These are phyloP conservation scores for Solenopsis fugax DNA, from an alignment of 1,140 invertebrate genomes.

Conservation along the genomic window DNA sequence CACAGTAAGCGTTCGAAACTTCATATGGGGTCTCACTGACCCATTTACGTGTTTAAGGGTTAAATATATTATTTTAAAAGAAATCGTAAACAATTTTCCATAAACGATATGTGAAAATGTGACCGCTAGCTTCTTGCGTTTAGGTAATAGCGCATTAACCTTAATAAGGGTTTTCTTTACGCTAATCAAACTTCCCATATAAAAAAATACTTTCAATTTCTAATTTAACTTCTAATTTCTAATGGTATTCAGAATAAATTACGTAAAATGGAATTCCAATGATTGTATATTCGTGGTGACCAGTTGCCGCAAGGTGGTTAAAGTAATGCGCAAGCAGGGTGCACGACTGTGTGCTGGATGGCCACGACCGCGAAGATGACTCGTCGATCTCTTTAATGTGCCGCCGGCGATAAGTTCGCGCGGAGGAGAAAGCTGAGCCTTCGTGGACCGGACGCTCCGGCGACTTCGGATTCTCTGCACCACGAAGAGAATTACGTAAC, in stretches of 20 bases:
- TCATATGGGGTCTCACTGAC: too few species aligned
- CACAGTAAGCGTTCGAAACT: too few species aligned
- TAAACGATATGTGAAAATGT: background rate
- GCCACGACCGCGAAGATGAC: constrained; percentile 34
- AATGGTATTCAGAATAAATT: background rate
- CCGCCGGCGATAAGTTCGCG: constrained; percentile 70
- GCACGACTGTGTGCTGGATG: background rate
- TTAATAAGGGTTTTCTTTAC: background rate
- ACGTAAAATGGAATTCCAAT: background rate
- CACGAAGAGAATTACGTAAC: constrained; percentile 75
- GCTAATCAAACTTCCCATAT: background rate
- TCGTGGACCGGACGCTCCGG: constrained; percentile 58
- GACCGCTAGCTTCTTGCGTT: background rate
- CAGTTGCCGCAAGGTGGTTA: background rate
- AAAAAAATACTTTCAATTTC: background rate
- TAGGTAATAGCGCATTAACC: background rate
- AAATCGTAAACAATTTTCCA: background rate
- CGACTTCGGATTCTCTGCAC: constrained; percentile 69
- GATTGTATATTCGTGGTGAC: background rate
- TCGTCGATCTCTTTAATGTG: constrained; percentile 72
- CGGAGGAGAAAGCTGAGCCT: constrained; percentile 77
- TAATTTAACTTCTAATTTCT: background rate
- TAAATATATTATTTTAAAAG: background rate
- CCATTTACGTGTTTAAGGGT: too few species aligned
- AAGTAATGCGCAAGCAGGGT: background rate